Evolutionary conservation across 2,113 vertebrate genomes (phyloP), one percentile per base, ranked within the genome.

Genomic region (Gallinago jamesoni): DNA sequence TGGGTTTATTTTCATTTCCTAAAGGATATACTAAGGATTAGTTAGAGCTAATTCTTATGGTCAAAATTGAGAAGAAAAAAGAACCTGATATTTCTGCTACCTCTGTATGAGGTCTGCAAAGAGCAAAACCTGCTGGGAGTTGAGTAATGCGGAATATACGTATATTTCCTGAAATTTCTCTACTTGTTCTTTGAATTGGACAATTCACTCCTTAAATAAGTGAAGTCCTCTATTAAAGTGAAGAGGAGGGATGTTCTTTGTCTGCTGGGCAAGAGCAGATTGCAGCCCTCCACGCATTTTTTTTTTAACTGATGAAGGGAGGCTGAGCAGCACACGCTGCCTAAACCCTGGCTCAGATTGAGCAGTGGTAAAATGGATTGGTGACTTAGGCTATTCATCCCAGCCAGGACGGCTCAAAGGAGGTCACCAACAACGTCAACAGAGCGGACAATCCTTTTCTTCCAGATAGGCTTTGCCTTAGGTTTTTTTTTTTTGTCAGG

Each of bases 291-390:
- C 0, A 0, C 1, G 7, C 70, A 53, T 73, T 15, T 75, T 79
- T 79, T 20, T 75, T 79, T 39, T 10, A 59, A 27, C 3, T 6
- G 79, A 90, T 90, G 87, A 93, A 25, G 0, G 0, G 19, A 47
- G 84, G 63, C 55, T 39, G 55, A 63, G 59, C 41, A 59, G 90
- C 90, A 19, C 84, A 10, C 30, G 84, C 15, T 74, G 21, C 75
- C 69, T 77, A 93, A 91, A 85, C 72, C 75, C 72, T 74, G 91
- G 90, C 95, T 97, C 93, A 94, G 95, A 96, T 92, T 97, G 94
- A 97, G 95, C 95, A 94, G 93, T 91, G 75, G 48, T 37, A 94
- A 96, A 96, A 95, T 94, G 93, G 93, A 95, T 90, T 95, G 92
- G 85, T 95, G 87, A 84, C 7, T 93, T 96, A 94, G 37, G 82